phyloP scores from a whole-genome alignment of 2,888 invertebrate genomes.

The Hirudinaria manillensis region DNA sequence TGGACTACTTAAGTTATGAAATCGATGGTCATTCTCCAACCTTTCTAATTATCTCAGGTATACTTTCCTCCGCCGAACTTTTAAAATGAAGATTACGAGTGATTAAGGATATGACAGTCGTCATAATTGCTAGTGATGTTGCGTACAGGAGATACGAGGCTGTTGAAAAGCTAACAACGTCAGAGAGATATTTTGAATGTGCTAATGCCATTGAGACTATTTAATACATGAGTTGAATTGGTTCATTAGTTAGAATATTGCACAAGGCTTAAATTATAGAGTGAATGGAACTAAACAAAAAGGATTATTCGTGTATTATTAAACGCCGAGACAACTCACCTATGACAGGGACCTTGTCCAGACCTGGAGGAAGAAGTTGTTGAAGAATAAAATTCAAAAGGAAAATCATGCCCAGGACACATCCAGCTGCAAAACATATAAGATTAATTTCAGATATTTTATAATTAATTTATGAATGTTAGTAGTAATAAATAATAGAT shows the following conservation, averaged over 20 bases:
- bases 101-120: constrained; percentile 13
- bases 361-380: constrained; percentile 14
- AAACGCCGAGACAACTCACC: neutral
- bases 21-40: neutral
- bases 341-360: neutral
- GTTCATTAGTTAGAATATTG: neutral
- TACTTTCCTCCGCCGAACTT: neutral
- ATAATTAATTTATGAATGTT: too few relatives aligned
- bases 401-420: neutral
- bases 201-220: neutral
- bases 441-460: too few relatives aligned
- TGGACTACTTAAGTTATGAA: neutral
- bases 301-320: neutral
- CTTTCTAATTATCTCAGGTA: constrained; percentile 23
- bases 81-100: neutral
- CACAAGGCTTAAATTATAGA: neutral
- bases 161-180: neutral
- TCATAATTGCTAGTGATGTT: neutral
- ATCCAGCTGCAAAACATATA: neutral
- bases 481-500: too few relatives aligned
- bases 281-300: neutral
- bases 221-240: neutral
- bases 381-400: constrained; percentile 13
- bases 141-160: constrained; percentile 17
- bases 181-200: neutral